Conservation (phyloP, 2,797 vertebrate genomes). For the Necrosyrtes monachus region DNA sequence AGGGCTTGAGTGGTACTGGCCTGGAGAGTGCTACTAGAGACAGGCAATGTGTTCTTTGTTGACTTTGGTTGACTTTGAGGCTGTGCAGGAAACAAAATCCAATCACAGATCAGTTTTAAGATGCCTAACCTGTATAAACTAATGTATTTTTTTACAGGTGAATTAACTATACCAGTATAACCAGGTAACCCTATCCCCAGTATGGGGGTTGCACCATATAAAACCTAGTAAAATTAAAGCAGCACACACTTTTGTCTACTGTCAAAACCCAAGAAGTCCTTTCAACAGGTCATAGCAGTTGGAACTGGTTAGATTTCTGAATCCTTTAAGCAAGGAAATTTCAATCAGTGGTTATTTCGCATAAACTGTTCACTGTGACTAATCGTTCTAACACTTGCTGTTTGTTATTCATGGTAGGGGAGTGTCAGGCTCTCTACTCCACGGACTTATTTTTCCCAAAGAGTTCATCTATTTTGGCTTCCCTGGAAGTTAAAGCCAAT, state of each 20-base stretch:
- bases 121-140: background rate
- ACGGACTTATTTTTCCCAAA: background rate
- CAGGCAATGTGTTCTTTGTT: background rate
- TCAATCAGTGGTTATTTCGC: background rate
- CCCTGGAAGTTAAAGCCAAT: slow-evolving; percentile 13
- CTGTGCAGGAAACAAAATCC: background rate
- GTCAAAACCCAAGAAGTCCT: background rate
- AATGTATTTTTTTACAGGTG: background rate
- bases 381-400: slow-evolving; percentile 12
- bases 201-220: accelerated
- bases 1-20: background rate
- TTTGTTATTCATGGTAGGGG: slow-evolving; percentile 1
- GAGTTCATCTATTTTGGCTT: background rate
- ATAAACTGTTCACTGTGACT: background rate
- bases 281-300: background rate
- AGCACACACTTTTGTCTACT: background rate
- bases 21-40: background rate
- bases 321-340: background rate
- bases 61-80: background rate
- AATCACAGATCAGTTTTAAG: background rate
- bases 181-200: background rate
- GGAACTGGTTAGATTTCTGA: background rate
- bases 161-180: background rate
- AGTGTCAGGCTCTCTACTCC: background rate
- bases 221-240: background rate